A percentile compares a stretch with the other conserved stretches of the same genome.
These are phyloP conservation scores for Argopecten irradians DNA, from an alignment of 1,140 invertebrate species.

Conservation along the genomic window DNA sequence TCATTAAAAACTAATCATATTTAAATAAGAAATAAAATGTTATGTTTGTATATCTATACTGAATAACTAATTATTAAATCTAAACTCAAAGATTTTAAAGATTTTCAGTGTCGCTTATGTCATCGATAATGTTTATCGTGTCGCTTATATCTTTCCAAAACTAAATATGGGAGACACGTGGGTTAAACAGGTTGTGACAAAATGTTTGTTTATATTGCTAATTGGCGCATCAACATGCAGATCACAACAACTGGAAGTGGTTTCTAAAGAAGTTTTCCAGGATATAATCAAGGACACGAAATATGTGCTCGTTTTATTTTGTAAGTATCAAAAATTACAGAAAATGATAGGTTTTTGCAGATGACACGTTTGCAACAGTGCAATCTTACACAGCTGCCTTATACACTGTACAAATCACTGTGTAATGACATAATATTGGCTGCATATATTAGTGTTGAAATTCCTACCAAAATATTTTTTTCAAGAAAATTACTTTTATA, in stretches of 20 bases:
- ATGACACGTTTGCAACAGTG: background rate
- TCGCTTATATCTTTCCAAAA: background rate
- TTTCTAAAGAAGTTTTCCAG: background rate
- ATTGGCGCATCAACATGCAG: background rate
- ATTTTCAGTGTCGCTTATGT: background rate
- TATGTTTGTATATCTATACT: background rate
- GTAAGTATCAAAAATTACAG: background rate
- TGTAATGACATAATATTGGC: too few species aligned
- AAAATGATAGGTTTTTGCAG: background rate
- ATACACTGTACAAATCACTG: too few species aligned
- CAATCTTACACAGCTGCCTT: too few species aligned
- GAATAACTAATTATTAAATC: background rate
- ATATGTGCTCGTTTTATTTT: background rate
- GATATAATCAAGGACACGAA: background rate
- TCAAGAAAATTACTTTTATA: too few species aligned
- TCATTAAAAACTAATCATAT: background rate
- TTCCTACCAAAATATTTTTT: too few species aligned
- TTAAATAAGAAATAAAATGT: background rate
- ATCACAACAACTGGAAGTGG: background rate
- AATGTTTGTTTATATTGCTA: slow-evolving; percentile 5
- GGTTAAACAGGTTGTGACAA: background rate
- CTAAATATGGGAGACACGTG: slow-evolving; percentile 15
- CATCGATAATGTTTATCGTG: background rate
- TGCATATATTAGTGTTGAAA: too few species aligned
- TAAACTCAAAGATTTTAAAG: background rate